These are phyloP conservation scores for Hyles lineata DNA, from an alignment of 2,888 invertebrate species.

Conservation along the genomic window DNA sequence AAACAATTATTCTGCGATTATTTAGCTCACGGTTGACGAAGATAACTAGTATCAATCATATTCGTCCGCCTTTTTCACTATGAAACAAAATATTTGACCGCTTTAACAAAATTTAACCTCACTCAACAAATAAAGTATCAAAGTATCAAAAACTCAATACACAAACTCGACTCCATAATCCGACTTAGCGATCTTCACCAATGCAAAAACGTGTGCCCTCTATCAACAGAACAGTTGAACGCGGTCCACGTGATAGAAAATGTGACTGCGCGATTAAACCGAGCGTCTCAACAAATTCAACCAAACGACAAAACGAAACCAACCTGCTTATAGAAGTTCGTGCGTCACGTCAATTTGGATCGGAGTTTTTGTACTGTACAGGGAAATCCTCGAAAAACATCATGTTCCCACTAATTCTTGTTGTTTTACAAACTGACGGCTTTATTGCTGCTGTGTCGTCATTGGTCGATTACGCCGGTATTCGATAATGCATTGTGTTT, in stretches of 20 bases:
- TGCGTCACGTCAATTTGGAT: conserved; percentile 14
- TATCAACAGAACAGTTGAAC: background rate
- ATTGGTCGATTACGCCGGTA: background rate
- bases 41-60: no score
- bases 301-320: background rate
- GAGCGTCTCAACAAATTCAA: background rate
- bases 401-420: background rate
- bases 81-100: no score
- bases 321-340: background rate
- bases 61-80: no score
- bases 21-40: no score
- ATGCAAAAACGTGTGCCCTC: background rate
- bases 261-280: conserved; percentile 10
- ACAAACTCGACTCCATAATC: background rate
- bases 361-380: conserved; percentile 8
- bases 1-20: no score
- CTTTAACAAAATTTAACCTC: no score
- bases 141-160: background rate
- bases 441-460: background rate
- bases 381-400: conserved; percentile 12
- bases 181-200: background rate
- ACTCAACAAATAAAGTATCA: background rate
- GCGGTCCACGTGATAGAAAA: conserved; percentile 13
- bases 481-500: background rate
- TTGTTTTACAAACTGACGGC: background rate